Evolutionary conservation across 2,888 invertebrate genomes (phyloP).

Genomic region (Cantharis lateralis): DNA sequence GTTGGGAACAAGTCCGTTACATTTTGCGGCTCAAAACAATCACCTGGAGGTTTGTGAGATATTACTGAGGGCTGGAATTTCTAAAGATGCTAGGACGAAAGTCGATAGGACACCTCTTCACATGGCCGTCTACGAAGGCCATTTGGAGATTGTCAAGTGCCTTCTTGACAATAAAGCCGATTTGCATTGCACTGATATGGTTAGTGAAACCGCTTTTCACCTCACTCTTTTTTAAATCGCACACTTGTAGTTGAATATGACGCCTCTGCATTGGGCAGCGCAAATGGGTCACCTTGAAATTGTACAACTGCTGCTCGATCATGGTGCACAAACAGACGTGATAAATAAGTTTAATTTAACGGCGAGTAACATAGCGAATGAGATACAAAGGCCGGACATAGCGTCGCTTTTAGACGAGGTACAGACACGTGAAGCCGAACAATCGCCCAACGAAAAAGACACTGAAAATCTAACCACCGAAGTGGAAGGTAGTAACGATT

Average conservation of each 20-base stretch:
- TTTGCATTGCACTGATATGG: constrained; percentile 79
- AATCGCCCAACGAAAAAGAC: not conserved
- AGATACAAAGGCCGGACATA: constrained; percentile 67
- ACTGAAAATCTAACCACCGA: not conserved
- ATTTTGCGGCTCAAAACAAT: constrained; percentile 84
- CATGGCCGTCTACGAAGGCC: constrained; percentile 85
- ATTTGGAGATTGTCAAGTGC: constrained; percentile 72
- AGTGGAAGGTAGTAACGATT: not conserved
- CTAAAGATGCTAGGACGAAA: constrained; percentile 88
- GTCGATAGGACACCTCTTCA: constrained; percentile 91
- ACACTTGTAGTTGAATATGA: constrained; percentile 74
- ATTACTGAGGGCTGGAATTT: constrained; percentile 83
- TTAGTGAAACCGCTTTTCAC: constrained; percentile 48
- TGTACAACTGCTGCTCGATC: constrained; percentile 70
- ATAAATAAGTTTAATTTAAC: constrained; percentile 77
- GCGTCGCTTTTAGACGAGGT: constrained; percentile 54
- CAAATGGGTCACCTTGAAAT: constrained; percentile 76
- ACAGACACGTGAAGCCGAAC: constrained; percentile 53
- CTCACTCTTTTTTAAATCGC: not conserved
- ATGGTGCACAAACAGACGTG: constrained; percentile 72
- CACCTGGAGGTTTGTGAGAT: constrained; percentile 79
- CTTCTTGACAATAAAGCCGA: constrained; percentile 72
- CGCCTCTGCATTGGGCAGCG: constrained; percentile 93
- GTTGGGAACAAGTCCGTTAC: constrained; percentile 89
- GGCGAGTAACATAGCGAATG: constrained; percentile 68